Percentiles rank a stretch among this genome's conserved stretches.
Conservation (phyloP, 1,140 invertebrate species). For the Eupeodes corollae region DNA sequence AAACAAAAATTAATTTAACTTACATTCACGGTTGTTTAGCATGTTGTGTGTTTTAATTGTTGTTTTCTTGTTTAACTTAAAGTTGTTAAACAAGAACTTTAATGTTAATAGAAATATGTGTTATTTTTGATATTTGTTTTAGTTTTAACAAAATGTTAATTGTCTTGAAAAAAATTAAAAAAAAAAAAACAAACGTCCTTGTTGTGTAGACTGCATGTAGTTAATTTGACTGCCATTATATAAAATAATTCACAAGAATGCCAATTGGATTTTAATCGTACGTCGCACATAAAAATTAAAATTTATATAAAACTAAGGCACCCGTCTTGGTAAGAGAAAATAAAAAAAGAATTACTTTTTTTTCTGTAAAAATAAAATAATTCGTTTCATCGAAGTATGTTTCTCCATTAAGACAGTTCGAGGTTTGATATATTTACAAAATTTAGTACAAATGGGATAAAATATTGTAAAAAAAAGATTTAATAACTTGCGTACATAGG, state of each 20-base stretch:
- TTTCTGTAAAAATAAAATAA: too few species aligned
- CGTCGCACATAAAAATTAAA: not conserved
- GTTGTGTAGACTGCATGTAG: not conserved
- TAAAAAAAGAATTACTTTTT: too few species aligned
- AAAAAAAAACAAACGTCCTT: not conserved
- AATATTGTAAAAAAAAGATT: too few species aligned
- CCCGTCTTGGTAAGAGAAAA: too few species aligned
- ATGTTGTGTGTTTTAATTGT: not conserved
- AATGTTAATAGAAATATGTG: not conserved
- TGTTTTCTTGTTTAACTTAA: not conserved
- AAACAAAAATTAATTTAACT: too few species aligned
- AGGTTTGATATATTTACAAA: too few species aligned
- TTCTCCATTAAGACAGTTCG: too few species aligned
- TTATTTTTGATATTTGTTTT: not conserved
- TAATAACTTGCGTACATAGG: too few species aligned
- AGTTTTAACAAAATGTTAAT: not conserved
- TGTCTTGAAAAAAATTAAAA: not conserved
- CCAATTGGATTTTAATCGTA: not conserved
- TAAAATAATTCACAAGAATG: not conserved
- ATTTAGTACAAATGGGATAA: too few species aligned
- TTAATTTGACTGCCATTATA: not conserved
- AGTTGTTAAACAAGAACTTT: not conserved
- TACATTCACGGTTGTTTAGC: too few species aligned
- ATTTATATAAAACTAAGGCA: too few species aligned
- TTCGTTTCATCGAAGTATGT: too few species aligned